These are phyloP conservation scores for Clamator glandarius DNA, from an alignment of 2,797 vertebrate species.

Conservation along the genomic window DNA sequence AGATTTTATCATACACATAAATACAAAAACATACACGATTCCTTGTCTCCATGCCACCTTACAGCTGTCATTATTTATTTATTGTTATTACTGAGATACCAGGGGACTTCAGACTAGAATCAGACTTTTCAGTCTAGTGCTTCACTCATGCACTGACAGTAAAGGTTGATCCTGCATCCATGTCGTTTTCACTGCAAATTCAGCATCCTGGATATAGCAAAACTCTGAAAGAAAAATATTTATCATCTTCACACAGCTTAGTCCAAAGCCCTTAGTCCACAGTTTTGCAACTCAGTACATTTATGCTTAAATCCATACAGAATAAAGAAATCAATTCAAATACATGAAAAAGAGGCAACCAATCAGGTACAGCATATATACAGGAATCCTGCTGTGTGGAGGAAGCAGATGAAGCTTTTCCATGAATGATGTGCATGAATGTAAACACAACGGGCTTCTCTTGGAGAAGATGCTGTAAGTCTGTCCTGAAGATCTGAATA, in stretches of 20 bases:
- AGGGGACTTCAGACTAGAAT: slow-evolving; percentile 19
- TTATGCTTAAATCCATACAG: neutral
- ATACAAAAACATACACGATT: neutral
- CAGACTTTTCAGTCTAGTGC: slow-evolving; percentile 36
- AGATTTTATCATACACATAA: slow-evolving; percentile 31
- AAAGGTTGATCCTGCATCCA: neutral
- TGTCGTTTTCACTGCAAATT: neutral
- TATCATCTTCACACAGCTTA: neutral
- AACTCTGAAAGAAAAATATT: neutral
- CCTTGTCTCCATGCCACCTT: neutral
- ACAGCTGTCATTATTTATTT: slow-evolving; percentile 58
- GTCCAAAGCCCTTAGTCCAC: neutral
- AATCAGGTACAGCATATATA: neutral
- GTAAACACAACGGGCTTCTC: neutral
- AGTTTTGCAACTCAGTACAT: neutral
- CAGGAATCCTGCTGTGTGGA: neutral
- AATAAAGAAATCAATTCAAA: slow-evolving; percentile 19
- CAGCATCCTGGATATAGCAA: neutral
- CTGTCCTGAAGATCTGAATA: neutral
- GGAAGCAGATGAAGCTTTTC: neutral
- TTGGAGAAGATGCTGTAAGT: neutral
- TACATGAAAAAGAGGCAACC: neutral
- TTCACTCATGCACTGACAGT: neutral
- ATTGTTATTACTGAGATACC: neutral
- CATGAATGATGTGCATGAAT: neutral